These are phyloP conservation scores for Acanthosoma haemorrhoidale DNA, from an alignment of 2,888 invertebrate genomes.

Conservation along the genomic window DNA sequence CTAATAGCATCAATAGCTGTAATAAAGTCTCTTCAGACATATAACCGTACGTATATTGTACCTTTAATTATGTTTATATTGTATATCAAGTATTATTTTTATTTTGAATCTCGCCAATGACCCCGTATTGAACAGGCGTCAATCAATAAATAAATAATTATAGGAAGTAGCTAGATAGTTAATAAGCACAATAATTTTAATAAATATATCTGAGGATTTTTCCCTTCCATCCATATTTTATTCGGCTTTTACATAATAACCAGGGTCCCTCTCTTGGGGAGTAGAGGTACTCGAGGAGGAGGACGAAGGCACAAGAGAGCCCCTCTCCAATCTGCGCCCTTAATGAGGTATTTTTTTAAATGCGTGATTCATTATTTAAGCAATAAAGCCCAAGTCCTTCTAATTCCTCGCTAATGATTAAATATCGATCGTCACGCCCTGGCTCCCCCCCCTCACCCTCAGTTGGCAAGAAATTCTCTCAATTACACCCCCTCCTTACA, in stretches of 20 bases:
- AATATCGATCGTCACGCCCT: neutral
- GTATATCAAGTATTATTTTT: no score
- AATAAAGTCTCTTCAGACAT: no score
- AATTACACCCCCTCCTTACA: neutral
- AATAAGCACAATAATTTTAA: no score
- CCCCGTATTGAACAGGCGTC: no score
- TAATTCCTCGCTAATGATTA: constrained; percentile 2
- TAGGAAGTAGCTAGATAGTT: no score
- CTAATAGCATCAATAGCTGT: no score
- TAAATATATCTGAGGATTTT: no score
- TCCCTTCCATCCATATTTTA: neutral
- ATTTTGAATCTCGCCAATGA: no score
- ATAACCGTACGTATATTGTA: no score
- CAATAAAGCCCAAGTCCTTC: neutral
- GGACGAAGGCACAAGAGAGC: neutral
- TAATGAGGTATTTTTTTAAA: neutral
- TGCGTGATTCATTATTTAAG: constrained; percentile 8
- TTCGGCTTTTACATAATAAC: constrained; percentile 14
- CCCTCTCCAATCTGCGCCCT: neutral
- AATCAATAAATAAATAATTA: no score
- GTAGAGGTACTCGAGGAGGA: neutral
- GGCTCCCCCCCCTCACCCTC: no score
- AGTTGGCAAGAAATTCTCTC: neutral
- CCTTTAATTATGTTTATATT: no score
- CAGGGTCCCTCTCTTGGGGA: neutral